phyloP scores from a whole-genome alignment of 2,888 invertebrate species.

The Macrophya annulata region DNA sequence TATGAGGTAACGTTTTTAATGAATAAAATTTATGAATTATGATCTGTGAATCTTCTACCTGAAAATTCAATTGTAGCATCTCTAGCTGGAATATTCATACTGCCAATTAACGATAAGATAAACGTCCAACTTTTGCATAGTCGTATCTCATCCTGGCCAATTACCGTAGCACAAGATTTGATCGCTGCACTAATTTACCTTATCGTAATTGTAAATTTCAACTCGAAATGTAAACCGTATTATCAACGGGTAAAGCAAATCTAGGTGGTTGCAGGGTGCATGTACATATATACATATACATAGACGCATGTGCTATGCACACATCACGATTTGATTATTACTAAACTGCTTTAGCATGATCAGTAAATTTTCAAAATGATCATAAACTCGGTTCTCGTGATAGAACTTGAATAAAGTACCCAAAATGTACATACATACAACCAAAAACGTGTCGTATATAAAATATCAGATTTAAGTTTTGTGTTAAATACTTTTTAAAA shows the following conservation, averaged over 20 bases:
- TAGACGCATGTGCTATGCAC: background rate
- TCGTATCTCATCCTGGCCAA: slow-evolving; percentile 29
- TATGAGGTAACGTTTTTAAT: background rate
- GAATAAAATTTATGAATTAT: background rate
- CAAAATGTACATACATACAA: too few species aligned
- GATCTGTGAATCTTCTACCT: background rate
- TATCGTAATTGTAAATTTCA: slow-evolving; percentile 47
- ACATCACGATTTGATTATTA: background rate
- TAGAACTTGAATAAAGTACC: background rate
- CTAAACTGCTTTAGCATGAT: background rate
- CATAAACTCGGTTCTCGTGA: background rate
- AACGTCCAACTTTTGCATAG: slow-evolving; percentile 35
- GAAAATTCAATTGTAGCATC: slow-evolving; percentile 15
- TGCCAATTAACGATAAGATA: slow-evolving; percentile 44
- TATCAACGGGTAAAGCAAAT: slow-evolving; percentile 12
- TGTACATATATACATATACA: background rate
- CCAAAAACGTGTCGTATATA: too few species aligned
- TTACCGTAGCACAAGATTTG: slow-evolving; percentile 39
- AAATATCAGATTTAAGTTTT: background rate
- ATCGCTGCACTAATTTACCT: slow-evolving; percentile 48
- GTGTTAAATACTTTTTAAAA: background rate
- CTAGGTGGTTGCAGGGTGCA: background rate
- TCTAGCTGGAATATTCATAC: slow-evolving; percentile 16
- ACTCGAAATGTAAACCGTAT: slow-evolving; percentile 25
- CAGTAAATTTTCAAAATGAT: background rate